Evolutionary conservation across 2,797 vertebrate species (phyloP), one percentile per base, ranked within the genome.

Genomic region (Potorous gilbertii): DNA sequence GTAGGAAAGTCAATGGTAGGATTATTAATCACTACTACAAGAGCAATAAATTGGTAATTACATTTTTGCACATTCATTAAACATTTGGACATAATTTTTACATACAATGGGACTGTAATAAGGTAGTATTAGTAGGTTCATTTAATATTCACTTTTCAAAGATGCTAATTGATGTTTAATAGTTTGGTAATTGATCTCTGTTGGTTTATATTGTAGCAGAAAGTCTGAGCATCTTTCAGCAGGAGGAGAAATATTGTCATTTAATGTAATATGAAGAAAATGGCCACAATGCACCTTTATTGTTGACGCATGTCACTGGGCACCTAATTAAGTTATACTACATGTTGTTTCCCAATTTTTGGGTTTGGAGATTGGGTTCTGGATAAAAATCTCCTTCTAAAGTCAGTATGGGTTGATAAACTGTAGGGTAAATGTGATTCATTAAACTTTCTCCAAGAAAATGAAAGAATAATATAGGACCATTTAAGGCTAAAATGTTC

Each of bases 131-230:
- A 97, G 97, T 96, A 97, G 94, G 94, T 97, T 98, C 96, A 97
- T 98, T 98, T 98, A 97, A 95, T 97, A 98, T 98, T 98, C 98
- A 95, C 96, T 96, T 98, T 96, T 93, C 95, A 97, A 97, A 98
- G 97, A 96, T 97, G 95, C 97, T 99, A 98, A 98, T 97, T 98
- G 98, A 97, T 95, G 96, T 98, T 98, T 98, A 98, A 98, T 97
- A 98, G 96, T 96, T 98, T 97, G 90, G 92, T 97, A 98, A 98
- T 98, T 98, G 97, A 98, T 98, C 97, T 98, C 87, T 97, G 97
- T 98, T 98, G 96, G 96, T 92, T 97, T 95, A 91, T 90, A 81
- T 97, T 81, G 92, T 94, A 95, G 95, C 91, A 94, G 97, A 98
- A 95, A 55, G 92, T 90, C 97, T 59, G 96, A 94, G 92, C 5